Base-by-base conservation (phyloP, 2,888 invertebrate species). In the Diaperis boleti region DNA sequence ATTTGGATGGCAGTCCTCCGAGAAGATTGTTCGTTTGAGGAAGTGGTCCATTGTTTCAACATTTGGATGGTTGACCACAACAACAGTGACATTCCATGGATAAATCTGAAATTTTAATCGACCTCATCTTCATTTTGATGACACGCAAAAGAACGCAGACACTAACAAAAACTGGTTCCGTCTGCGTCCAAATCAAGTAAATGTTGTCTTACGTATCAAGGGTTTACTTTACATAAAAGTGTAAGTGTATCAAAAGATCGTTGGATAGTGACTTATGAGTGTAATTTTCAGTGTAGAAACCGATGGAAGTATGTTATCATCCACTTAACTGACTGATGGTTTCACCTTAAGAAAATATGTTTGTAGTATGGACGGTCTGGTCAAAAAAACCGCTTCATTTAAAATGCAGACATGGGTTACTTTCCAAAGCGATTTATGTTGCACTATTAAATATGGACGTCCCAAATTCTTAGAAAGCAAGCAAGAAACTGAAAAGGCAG, bases 101-200 rank as follows among this genome's bases (percentile, higher is more conserved):
- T 50, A 49, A 64, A 61, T 61, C 47, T 61, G 42, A 66, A 66
- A 68, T 68, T 68, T 59, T 67, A 68, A 68, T 65, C 62, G 47
- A 20, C 49, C 61, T 67, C 65, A 68, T 66, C 65, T 63, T 65
- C 63, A 65, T 67, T 69, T 66, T 61, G 65, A 62, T 64, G 65
- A 67, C 70, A 69, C 67, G 62, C 63, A 55, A 54, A 64, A 66
- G 68, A 68, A 68, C 60, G 66, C 64, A 68, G 68, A 66, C 66
- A 44, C 31, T 35, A 45, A 65, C 65, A 68, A 69, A 67, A 69
- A 69, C 69, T 67, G 67, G 69, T 69, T 68, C 56, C 44, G 65
- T 65, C 65, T 59, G 64, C 55, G 55, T 59, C 61, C 33, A 59
- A 59, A 63, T 61, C 50, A 29, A 56, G 47, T 54, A 41, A 45